A percentile compares a stretch with the other conserved stretches of the same genome.
phyloP scores from a whole-genome alignment of 2,797 vertebrate genomes.

The Takifugu ocellatus region DNA sequence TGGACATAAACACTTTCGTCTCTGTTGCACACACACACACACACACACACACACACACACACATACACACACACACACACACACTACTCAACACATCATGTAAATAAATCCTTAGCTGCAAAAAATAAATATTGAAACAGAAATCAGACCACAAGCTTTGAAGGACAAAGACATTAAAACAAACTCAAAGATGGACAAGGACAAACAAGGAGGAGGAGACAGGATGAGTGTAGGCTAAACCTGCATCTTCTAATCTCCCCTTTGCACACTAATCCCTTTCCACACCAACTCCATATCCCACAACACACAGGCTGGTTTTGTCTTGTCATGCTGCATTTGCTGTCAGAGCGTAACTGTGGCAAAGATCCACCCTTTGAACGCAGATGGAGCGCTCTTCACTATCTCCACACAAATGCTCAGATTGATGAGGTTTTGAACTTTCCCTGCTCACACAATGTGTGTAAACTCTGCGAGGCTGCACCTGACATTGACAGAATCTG shows the following conservation, averaged over 20 bases:
- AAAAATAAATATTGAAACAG: slow-evolving; percentile 12
- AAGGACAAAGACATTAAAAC: not conserved
- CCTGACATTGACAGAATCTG: no score
- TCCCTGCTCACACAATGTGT: not conserved
- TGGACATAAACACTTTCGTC: slow-evolving; percentile 22
- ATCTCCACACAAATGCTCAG: not conserved
- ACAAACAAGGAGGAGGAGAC: slow-evolving; percentile 11
- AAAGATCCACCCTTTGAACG: no score
- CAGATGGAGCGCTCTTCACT: not conserved
- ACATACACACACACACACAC: slow-evolving; percentile 8
- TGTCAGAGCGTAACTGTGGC: not conserved
- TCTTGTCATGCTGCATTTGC: slow-evolving; percentile 2
- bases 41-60: slow-evolving; percentile 3
- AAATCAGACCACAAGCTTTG: not conserved
- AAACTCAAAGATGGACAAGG: slow-evolving; percentile 11
- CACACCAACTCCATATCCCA: slow-evolving; percentile 25
- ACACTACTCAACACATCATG: slow-evolving; percentile 9
- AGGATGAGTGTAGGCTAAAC: slow-evolving; percentile 24
- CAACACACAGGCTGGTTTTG: slow-evolving; percentile 9
- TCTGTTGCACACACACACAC: slow-evolving; percentile 12
- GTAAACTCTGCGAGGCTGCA: no score
- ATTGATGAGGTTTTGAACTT: not conserved
- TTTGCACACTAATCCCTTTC: slow-evolving; percentile 42
- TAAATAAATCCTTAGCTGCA: slow-evolving; percentile 5
- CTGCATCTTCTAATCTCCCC: slow-evolving; percentile 20